Conservation (phyloP, 2,797 vertebrate species). For the Acanthurus leucopareius region DNA sequence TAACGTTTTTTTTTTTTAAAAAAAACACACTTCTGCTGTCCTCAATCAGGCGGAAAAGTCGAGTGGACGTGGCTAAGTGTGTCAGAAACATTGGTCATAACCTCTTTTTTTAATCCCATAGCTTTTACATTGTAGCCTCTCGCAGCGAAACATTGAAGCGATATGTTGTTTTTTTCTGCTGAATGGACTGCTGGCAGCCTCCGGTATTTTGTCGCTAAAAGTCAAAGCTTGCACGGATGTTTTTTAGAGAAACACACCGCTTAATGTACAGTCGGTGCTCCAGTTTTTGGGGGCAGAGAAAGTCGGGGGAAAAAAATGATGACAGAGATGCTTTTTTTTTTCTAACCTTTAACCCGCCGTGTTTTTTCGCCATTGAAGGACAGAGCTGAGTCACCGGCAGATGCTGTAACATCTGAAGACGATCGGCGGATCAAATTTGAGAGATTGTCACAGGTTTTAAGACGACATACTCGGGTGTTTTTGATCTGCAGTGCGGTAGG, state of each 20-base stretch:
- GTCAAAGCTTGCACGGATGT: slow-evolving; percentile 18
- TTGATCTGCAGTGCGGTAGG: slow-evolving; percentile 98
- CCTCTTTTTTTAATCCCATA: background rate
- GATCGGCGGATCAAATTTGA: slow-evolving; percentile 31
- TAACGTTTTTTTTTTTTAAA: slow-evolving; percentile 29
- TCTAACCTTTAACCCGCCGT: background rate
- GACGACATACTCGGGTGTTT: slow-evolving; percentile 63
- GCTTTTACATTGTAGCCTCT: slow-evolving; percentile 4
- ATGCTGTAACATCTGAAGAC: background rate
- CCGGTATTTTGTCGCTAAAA: slow-evolving; percentile 30
- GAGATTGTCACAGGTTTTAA: slow-evolving; percentile 12
- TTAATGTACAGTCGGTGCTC: slow-evolving; percentile 38
- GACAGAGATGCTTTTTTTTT: background rate
- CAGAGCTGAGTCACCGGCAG: slow-evolving; percentile 52
- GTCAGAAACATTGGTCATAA: slow-evolving; percentile 20
- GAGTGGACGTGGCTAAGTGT: slow-evolving; percentile 46
- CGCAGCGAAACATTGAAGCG: slow-evolving; percentile 16
- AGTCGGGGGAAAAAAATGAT: background rate
- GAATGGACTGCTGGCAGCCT: slow-evolving; percentile 17
- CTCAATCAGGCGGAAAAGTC: slow-evolving; percentile 38
- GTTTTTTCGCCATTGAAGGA: background rate
- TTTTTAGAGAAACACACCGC: slow-evolving; percentile 35
- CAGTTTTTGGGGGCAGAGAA: slow-evolving; percentile 17
- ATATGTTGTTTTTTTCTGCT: slow-evolving; percentile 9
- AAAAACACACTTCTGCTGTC: slow-evolving; percentile 30